Evolutionary conservation across 2,113 vertebrate genomes (phyloP), one percentile per base, ranked within the genome.

Genomic region (Euleptes europaea): DNA sequence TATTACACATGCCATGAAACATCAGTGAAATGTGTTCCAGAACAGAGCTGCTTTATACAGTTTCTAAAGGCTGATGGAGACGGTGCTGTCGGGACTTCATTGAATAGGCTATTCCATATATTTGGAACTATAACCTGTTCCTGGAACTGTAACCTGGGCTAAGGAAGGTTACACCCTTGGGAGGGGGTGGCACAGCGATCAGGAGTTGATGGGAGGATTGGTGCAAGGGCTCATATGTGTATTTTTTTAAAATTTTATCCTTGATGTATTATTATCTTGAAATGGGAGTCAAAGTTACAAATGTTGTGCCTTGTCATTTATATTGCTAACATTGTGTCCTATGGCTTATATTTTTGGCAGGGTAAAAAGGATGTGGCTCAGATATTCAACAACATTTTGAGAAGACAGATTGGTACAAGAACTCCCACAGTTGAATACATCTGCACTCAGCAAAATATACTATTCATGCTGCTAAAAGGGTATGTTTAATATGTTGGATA

Each of bases 401-500:
- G 98, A 95, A 97, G 98, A 92, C 98, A 99, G 90, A 99, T 99
- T 92, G 98, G 98, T 91, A 99, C 98, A 87, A 96, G 98, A 91
- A 99, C 98, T 84, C 98, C 98, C 86, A 99, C 98, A 63, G 98
- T 99, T 90, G 98, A 99, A 95, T 99, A 99, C 92, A 98, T 99
- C 94, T 99, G 98, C 94, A 99, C 98, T 94, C 98, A 99, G 94
- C 98, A 99, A 96, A 98, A 98, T 94, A 99, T 99, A 94, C 96
- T 99, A 93, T 99, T 99, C 95, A 98, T 99, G 98, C 94, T 99
- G 90, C 97, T 99, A 88, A 99, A 98, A 97, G 98, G 98, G 98
- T 99, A 96, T 87, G 97, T 94, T 92, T 23, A 65, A 72, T 75
- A 63, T 40, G 13, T 86, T 87, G 57, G 19, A 11, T n/a, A 84